phyloP scores from a whole-genome alignment of 2,113 vertebrate genomes.

The Antennarius striatus region DNA sequence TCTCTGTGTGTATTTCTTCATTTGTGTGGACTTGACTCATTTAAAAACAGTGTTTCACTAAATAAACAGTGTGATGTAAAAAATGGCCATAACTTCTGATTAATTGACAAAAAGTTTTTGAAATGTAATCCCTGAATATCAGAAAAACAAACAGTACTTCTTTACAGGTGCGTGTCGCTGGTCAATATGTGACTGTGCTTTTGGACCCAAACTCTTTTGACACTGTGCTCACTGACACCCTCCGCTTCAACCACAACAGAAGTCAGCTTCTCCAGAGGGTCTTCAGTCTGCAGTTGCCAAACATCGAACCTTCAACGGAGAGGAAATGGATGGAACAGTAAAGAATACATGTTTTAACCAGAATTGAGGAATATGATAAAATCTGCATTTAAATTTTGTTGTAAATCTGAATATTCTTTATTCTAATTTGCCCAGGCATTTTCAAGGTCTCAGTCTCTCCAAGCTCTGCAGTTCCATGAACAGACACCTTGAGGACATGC shows the following conservation, averaged over 20 bases:
- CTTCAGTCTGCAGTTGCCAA: constrained; percentile 80
- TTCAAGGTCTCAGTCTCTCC: constrained; percentile 75
- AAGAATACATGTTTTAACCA: constrained; percentile 6
- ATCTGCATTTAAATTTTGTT: not conserved
- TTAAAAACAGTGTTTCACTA: not conserved
- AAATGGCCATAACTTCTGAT: not conserved
- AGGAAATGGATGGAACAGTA: constrained; percentile 80
- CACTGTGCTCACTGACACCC: constrained; percentile 75
- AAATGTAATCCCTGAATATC: not conserved
- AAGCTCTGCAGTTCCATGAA: constrained; percentile 77
- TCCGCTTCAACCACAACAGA: constrained; percentile 72
- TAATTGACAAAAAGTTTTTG: not conserved
- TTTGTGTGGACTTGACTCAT: no score
- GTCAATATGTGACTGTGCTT: constrained; percentile 83
- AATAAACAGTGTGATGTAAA: not conserved
- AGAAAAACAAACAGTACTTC: not conserved
- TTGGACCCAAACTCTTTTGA: constrained; percentile 87
- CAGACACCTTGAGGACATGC: constrained; percentile 71
- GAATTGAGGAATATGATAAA: no score
- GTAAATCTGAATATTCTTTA: not conserved
- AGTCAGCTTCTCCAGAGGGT: constrained; percentile 78
- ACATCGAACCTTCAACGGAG: constrained; percentile 64
- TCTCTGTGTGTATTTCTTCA: no score
- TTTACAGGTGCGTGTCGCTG: constrained; percentile 82
- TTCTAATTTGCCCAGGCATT: constrained; percentile 74